Evolutionary conservation across 2,113 vertebrate genomes (phyloP).

Genomic region (Siniperca chuatsi): DNA sequence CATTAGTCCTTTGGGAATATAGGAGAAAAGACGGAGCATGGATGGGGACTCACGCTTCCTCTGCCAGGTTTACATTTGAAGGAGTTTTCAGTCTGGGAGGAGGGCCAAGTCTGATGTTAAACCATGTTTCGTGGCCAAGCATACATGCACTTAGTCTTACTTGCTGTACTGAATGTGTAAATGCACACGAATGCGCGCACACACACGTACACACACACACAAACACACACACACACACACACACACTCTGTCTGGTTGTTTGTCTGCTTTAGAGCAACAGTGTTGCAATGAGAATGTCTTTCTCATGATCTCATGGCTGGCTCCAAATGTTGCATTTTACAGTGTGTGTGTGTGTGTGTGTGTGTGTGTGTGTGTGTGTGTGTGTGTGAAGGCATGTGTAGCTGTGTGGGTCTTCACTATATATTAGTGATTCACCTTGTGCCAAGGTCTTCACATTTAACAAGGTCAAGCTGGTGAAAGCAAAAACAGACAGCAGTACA

Average conservation of each 20-base stretch:
- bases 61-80: conserved; percentile 33
- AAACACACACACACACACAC: conserved; percentile 11
- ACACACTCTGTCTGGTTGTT: conserved; percentile 27
- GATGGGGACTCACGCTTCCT: neutral
- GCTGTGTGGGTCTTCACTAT: conserved; percentile 7
- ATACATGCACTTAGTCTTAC: conserved; percentile 15
- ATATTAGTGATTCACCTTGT: conserved; percentile 2
- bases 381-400: too few species aligned
- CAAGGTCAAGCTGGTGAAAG: conserved; percentile 32
- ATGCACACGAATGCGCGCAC: conserved; percentile 18
- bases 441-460: conserved; percentile 28
- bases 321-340: conserved; percentile 36
- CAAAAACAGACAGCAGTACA: conserved; percentile 32
- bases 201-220: conserved; percentile 13
- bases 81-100: conserved; percentile 43
- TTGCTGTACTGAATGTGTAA: conserved; percentile 25
- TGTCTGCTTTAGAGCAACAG: conserved; percentile 38
- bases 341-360: conserved; percentile 28
- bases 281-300: conserved; percentile 54
- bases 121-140: conserved; percentile 35
- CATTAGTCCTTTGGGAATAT: conserved; percentile 11
- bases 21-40: neutral
- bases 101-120: conserved; percentile 28
- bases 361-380: conserved; percentile 2
- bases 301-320: conserved; percentile 58